Evolutionary conservation across 1,140 invertebrate species (phyloP).

Genomic region (Drosophila erecta): DNA sequence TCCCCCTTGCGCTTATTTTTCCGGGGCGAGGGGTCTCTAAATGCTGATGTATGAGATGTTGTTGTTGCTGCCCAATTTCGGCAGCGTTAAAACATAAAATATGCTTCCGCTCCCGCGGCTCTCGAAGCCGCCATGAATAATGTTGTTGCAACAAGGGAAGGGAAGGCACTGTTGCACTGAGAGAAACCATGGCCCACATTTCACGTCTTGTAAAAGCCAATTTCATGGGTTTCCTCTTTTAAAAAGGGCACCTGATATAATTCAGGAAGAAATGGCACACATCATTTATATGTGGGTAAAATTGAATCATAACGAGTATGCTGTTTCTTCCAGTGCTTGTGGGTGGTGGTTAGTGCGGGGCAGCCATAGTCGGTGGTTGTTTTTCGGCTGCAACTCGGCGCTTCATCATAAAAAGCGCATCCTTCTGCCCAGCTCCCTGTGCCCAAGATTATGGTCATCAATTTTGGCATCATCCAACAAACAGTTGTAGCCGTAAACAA

Average conservation of each 20-base stretch:
- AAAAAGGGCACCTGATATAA: no score
- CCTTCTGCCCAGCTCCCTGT: slow-evolving; percentile 59
- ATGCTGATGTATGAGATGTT: slow-evolving; percentile 80
- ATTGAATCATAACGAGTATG: no score
- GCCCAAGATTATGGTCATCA: slow-evolving; percentile 83
- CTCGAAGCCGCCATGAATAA: slow-evolving; percentile 67
- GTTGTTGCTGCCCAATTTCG: slow-evolving; percentile 73
- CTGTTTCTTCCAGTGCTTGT: slow-evolving; percentile 10
- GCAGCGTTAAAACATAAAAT: slow-evolving; percentile 84
- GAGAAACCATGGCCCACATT: background rate
- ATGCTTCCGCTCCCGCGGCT: slow-evolving; percentile 69
- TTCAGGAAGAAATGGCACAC: no score
- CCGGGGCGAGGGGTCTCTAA: slow-evolving; percentile 56
- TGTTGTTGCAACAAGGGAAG: slow-evolving; percentile 57
- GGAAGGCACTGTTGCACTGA: slow-evolving; percentile 2
- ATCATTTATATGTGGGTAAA: no score
- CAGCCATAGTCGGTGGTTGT: slow-evolving; percentile 61
- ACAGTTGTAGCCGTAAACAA: slow-evolving; percentile 78
- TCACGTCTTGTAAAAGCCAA: no score
- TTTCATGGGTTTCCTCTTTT: no score
- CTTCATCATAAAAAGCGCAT: slow-evolving; percentile 82
- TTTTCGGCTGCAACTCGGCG: slow-evolving; percentile 65
- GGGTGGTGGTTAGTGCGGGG: slow-evolving; percentile 39
- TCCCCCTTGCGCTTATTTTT: slow-evolving; percentile 10
- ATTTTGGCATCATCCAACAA: slow-evolving; percentile 79